Conservation (phyloP, 1,140 invertebrate genomes). For the Eueides isabella region DNA sequence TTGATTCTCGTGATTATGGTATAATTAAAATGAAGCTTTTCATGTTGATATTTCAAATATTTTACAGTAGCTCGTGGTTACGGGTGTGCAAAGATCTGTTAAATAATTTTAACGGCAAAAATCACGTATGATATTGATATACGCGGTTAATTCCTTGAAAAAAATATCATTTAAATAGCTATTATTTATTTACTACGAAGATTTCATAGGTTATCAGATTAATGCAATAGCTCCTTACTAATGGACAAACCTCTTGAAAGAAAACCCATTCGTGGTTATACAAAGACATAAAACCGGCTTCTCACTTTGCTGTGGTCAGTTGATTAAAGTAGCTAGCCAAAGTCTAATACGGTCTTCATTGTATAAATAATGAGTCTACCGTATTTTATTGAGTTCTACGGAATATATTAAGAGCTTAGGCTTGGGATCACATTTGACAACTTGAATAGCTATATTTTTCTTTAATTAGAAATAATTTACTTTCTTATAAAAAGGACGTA, state of each 20-base stretch:
- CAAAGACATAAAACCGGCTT: not conserved
- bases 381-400: not conserved
- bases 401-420: not conserved
- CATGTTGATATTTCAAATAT: too few species aligned
- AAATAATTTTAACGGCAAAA: too few species aligned
- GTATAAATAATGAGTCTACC: not conserved
- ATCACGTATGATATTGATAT: too few species aligned
- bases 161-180: too few species aligned
- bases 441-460: not conserved
- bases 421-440: not conserved
- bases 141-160: too few species aligned
- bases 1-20: too few species aligned
- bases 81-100: too few species aligned
- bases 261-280: not conserved
- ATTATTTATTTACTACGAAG: not conserved
- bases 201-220: not conserved
- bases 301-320: slow-evolving; percentile 1
- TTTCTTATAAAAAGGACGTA: not conserved
- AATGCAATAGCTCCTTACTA: not conserved
- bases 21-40: too few species aligned
- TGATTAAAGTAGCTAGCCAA: not conserved
- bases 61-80: too few species aligned
- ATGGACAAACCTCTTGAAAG: not conserved
- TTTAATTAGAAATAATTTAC: not conserved
- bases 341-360: not conserved